Conservation (phyloP, 1,140 invertebrate genomes). For the Cotesia vestalis region DNA sequence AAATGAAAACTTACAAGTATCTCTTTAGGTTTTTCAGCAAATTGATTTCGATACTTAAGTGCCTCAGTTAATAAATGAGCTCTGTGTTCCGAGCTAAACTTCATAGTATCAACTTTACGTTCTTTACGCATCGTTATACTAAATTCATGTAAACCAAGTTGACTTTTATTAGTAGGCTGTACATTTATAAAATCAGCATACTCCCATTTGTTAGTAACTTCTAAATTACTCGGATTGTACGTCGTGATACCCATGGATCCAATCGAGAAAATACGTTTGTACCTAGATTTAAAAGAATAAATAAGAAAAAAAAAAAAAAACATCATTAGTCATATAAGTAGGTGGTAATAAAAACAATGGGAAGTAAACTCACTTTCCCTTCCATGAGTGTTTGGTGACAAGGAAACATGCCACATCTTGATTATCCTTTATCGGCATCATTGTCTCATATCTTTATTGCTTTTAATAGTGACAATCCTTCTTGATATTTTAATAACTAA, state of each 20-base stretch:
- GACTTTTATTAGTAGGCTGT: conserved; percentile 70
- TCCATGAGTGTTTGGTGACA: conserved; percentile 98
- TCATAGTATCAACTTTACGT: conserved; percentile 92
- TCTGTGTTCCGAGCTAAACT: conserved; percentile 96
- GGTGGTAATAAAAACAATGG: background rate
- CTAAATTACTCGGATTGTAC: conserved; percentile 92
- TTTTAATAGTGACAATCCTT: conserved; percentile 41
- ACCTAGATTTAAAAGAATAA: conserved; percentile 70
- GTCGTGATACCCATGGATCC: conserved; percentile 95
- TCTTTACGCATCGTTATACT: conserved; percentile 89
- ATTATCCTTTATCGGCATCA: conserved; percentile 88
- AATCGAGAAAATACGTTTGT: conserved; percentile 97
- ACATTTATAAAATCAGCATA: conserved; percentile 85
- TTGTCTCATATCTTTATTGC: conserved; percentile 68
- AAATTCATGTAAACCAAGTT: conserved; percentile 76
- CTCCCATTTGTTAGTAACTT: conserved; percentile 95
- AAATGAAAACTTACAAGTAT: conserved; percentile 65
- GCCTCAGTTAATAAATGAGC: conserved; percentile 92
- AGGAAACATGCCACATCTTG: conserved; percentile 92
- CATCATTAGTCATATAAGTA: conserved; percentile 15
- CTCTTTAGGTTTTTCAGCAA: conserved; percentile 82
- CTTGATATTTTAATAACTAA: conserved; percentile 30
- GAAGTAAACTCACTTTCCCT: conserved; percentile 80
- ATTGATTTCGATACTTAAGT: conserved; percentile 80
- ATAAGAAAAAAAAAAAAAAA: conserved; percentile 17